Conservation (phyloP, 2,113 vertebrate genomes). For the Orthonyx spaldingii region DNA sequence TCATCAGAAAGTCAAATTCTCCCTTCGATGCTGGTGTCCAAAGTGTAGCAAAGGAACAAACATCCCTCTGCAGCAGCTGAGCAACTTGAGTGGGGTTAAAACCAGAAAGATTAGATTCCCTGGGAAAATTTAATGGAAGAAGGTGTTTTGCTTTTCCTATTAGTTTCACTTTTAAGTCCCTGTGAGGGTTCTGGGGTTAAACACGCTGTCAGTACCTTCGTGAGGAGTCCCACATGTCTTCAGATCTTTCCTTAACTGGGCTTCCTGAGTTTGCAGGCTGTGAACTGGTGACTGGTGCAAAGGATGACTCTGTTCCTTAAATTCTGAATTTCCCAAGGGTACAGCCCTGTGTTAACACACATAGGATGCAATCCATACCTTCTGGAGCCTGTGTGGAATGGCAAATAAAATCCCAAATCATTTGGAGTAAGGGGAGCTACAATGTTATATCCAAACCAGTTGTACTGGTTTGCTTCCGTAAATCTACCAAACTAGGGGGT, state of each 20-base stretch:
- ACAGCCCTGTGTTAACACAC: neutral
- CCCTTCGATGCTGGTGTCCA: neutral
- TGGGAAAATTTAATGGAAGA: neutral
- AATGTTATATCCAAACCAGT: neutral
- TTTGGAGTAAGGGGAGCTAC: neutral
- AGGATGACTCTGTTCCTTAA: neutral
- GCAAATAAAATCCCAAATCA: neutral
- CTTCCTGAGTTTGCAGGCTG: neutral
- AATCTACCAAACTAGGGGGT: neutral
- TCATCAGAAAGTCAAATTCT: neutral
- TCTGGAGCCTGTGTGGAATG: neutral
- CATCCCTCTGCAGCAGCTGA: neutral
- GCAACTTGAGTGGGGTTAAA: neutral
- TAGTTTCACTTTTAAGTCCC: neutral
- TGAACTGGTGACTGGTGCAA: neutral
- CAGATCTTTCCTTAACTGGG: neutral
- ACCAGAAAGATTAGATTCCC: neutral
- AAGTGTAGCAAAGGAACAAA: neutral
- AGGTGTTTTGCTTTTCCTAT: neutral
- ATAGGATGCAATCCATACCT: rapidly evolving
- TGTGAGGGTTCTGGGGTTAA: neutral
- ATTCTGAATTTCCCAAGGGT: neutral
- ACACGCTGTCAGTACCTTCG: neutral
- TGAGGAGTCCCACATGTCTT: neutral
- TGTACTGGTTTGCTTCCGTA: neutral